Evolutionary conservation across 2,888 invertebrate species (phyloP).

Genomic region (Notocelia uddmanniana): DNA sequence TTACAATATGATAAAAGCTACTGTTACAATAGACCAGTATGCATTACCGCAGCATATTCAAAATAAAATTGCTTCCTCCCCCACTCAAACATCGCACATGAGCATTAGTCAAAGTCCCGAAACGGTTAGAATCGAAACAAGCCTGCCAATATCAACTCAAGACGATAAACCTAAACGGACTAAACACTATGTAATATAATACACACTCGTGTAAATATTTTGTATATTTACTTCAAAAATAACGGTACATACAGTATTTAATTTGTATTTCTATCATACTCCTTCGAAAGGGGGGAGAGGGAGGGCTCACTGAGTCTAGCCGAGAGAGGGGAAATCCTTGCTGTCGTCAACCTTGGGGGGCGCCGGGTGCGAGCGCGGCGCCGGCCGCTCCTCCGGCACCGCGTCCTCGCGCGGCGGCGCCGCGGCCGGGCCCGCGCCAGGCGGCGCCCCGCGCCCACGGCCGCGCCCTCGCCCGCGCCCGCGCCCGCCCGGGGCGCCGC

Average conservation of each 20-base stretch:
- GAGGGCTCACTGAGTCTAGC: constrained; percentile 86
- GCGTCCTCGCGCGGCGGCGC: constrained; percentile 70
- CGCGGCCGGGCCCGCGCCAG: constrained; percentile 61
- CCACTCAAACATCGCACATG: constrained; percentile 63
- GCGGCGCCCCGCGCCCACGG: constrained; percentile 64
- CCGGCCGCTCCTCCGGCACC: constrained; percentile 72
- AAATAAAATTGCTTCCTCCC: constrained; percentile 80
- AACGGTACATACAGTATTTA: constrained; percentile 85
- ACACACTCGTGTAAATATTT: constrained; percentile 85
- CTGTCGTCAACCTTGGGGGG: constrained; percentile 98
- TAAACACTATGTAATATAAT: constrained; percentile 77
- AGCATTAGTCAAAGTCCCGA: constrained; percentile 58
- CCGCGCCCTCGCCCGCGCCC: constrained; percentile 86
- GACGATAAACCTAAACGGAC: constrained; percentile 60
- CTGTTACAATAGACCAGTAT: constrained; percentile 77
- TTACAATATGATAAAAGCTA: constrained; percentile 83
- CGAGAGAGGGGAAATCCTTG: constrained; percentile 97
- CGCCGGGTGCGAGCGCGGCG: constrained; percentile 66
- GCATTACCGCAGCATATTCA: constrained; percentile 73
- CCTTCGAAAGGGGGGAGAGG: constrained; percentile 76
- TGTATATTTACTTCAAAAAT: constrained; percentile 87
- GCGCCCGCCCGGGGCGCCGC: constrained; percentile 88
- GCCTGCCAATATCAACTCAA: constrained; percentile 51
- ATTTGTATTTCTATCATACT: constrained; percentile 82
- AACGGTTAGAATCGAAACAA: constrained; percentile 54